Base-by-base conservation (phyloP, 2,888 invertebrate genomes). In the Cyclophora punctaria region DNA sequence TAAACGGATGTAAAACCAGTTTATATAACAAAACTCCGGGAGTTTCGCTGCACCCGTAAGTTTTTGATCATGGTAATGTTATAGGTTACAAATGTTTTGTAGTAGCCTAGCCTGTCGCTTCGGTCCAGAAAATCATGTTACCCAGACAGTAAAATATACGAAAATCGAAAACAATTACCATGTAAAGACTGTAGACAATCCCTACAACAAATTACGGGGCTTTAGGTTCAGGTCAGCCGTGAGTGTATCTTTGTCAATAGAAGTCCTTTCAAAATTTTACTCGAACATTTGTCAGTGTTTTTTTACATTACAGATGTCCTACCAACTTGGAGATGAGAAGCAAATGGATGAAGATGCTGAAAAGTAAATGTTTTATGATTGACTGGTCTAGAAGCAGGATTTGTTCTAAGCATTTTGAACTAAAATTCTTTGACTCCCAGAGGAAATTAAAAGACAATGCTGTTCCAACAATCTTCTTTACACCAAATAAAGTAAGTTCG, bases 391-490 rank as follows among this genome's bases (percentile, higher is more conserved):
- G 66, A 62, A 84, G 83, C 55, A 78, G 67, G 60, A 80, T 87
- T 47, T 87, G 87, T 52, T 85, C 86, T 0, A 81, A 69, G 55
- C 86, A 86, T 66, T 87, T 87, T 67, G 85, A 86, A 56, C 55
- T 66, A 3, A 83, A 76, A 59, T 78, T 65, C 62, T 78, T 85
- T 66, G 82, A 85, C 62, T 55, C 71, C 1, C 73, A 78, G 47
- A 73, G 75, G 55, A 82, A 59, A 60, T 63, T 87, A 0, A 80
- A 69, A 46, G 72, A 75, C 0, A 71, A 69, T 70, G 85, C 87
- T 35, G 53, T 87, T 40, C 87, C 87, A 34, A 82, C 83, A 41
- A 46, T 85, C 47, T 87, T 86, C 61, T 56, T 58, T 47, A 35
- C 42, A 41, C 34, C 47, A 20, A 20, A 20, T 33, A 79, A 72